These are phyloP conservation scores for Lapara coniferarum DNA, from an alignment of 2,888 invertebrate genomes.

Conservation along the genomic window DNA sequence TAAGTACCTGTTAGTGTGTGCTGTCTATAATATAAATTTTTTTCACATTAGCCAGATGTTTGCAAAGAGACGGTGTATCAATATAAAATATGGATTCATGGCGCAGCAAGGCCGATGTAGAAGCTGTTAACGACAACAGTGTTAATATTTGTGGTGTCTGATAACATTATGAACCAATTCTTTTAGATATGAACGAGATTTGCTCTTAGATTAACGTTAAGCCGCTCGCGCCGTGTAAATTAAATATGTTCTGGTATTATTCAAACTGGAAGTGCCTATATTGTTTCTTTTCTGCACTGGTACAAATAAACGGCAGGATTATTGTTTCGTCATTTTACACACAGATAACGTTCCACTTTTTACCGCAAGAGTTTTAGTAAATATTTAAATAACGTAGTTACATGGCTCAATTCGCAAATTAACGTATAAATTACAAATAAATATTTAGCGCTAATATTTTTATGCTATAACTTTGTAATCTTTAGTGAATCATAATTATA, in stretches of 20 bases:
- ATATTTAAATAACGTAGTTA: slow-evolving; percentile 7
- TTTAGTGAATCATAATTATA: not conserved
- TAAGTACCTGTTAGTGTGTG: not conserved
- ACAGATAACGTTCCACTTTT: slow-evolving; percentile 17
- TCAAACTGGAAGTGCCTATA: slow-evolving; percentile 43
- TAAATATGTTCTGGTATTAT: slow-evolving; percentile 56
- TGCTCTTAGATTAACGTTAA: slow-evolving; percentile 77
- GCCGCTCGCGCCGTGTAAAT: slow-evolving; percentile 61
- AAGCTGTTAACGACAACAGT: slow-evolving; percentile 68
- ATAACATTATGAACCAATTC: slow-evolving; percentile 81
- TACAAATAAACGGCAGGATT: slow-evolving; percentile 13
- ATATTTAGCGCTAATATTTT: not conserved
- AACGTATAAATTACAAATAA: not conserved
- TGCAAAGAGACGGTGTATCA: slow-evolving; percentile 56
- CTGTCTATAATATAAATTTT: slow-evolving; percentile 35
- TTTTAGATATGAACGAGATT: slow-evolving; percentile 76
- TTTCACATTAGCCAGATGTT: slow-evolving; percentile 57
- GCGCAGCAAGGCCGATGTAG: slow-evolving; percentile 65
- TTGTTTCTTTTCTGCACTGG: slow-evolving; percentile 26
- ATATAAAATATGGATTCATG: slow-evolving; percentile 62
- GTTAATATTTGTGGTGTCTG: slow-evolving; percentile 75
- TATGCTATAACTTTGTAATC: not conserved
- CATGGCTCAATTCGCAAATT: not conserved
- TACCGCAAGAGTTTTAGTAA: slow-evolving; percentile 7
- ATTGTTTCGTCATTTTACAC: slow-evolving; percentile 16